Conservation (phyloP, 2,888 invertebrate genomes). For the Chrysolina oricalcia region DNA sequence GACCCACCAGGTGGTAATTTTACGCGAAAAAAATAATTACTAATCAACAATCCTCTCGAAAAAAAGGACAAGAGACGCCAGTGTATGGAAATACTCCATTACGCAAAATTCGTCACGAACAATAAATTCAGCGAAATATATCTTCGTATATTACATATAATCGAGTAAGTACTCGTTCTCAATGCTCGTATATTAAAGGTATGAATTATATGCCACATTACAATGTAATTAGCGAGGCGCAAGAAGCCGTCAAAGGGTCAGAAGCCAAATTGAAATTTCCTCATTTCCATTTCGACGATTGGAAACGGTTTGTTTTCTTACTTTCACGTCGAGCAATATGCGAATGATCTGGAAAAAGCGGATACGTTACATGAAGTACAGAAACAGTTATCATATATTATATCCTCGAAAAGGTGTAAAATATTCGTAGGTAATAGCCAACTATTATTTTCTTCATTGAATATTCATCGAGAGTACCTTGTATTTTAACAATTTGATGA, state of each 20-base stretch:
- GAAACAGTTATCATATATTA: too few species aligned
- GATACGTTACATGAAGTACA: neutral
- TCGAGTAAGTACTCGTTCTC: constrained; percentile 7
- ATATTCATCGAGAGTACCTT: too few species aligned
- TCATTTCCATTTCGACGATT: constrained; percentile 48
- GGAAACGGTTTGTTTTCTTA: constrained; percentile 38
- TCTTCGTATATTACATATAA: constrained; percentile 13
- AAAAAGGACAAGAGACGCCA: neutral
- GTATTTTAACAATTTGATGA: too few species aligned
- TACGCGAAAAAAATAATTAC: neutral
- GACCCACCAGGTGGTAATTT: neutral
- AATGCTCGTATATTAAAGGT: constrained; percentile 35
- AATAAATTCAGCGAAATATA: constrained; percentile 31
- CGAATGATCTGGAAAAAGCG: neutral
- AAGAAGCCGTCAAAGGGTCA: constrained; percentile 47
- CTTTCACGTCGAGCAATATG: constrained; percentile 27
- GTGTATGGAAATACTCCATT: constrained; percentile 33
- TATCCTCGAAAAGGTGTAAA: too few species aligned
- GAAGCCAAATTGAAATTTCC: constrained; percentile 50
- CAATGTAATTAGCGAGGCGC: constrained; percentile 42
- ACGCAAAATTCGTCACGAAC: constrained; percentile 37
- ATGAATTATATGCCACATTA: constrained; percentile 46
- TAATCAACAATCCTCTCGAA: neutral
- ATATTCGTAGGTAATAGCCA: too few species aligned
- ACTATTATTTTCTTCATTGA: too few species aligned